phyloP scores from a whole-genome alignment of 2,888 invertebrate species.

The Chesias legatella region DNA sequence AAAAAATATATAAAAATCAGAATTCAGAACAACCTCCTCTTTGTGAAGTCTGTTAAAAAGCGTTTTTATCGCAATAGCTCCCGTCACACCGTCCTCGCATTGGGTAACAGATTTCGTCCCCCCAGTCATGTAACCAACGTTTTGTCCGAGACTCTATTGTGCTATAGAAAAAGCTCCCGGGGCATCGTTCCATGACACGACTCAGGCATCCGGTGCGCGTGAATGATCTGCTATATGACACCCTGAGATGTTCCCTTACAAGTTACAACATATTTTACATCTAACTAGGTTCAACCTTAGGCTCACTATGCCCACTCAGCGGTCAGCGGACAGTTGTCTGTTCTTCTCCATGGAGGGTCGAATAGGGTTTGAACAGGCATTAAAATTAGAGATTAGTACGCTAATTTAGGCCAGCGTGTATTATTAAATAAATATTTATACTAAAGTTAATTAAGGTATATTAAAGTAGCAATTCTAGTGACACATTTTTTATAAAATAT shows the following conservation, averaged over 20 bases:
- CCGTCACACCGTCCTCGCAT: too few species aligned
- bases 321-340: conserved; percentile 3
- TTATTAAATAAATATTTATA: too few species aligned
- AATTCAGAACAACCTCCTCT: too few species aligned
- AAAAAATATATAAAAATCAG: too few species aligned
- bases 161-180: conserved; percentile 21
- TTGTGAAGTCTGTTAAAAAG: too few species aligned
- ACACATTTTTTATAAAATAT: too few species aligned
- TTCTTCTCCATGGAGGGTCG: not conserved
- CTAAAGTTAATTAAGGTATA: too few species aligned
- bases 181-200: conserved; percentile 49
- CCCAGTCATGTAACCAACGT: not conserved
- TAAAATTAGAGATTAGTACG: too few species aligned
- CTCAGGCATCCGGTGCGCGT: conserved; percentile 52
- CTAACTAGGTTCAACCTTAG: not conserved
- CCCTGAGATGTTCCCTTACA: conserved; percentile 34
- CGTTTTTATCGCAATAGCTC: too few species aligned
- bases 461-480: too few species aligned
- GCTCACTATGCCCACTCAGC: conserved; percentile 1
- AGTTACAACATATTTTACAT: conserved; percentile 20
- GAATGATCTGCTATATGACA: conserved; percentile 58
- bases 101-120: not conserved
- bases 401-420: too few species aligned
- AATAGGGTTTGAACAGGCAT: too few species aligned
- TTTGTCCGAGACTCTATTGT: conserved; percentile 20